Conservation (phyloP, 2,113 vertebrate species). For the Anhinga rufa region DNA sequence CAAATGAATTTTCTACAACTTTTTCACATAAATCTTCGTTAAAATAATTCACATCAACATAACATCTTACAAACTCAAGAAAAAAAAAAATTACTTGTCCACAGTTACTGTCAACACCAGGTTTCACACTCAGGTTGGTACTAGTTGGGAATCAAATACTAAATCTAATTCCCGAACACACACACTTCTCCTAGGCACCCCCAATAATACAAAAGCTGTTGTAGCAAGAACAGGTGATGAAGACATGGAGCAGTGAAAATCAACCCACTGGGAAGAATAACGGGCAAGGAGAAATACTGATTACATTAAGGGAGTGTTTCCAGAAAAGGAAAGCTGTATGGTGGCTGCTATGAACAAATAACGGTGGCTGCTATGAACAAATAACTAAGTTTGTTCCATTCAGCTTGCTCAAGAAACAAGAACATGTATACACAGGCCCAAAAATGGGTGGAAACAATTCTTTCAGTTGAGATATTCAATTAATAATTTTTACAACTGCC, state of each 20-base stretch:
- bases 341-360: not conserved
- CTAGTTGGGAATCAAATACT: not conserved
- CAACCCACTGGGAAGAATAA: not conserved
- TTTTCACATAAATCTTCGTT: not conserved
- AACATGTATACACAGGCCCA: not conserved
- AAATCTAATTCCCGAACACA: not conserved
- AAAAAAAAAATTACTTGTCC: not conserved
- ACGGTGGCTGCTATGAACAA: not conserved
- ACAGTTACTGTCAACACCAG: not conserved
- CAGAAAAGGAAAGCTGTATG: not conserved
- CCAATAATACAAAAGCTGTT: not conserved
- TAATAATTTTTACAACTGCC: not conserved
- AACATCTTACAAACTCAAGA: not conserved
- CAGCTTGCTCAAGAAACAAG: not conserved
- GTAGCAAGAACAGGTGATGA: not conserved
- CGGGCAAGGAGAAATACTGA: not conserved
- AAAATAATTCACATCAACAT: not conserved
- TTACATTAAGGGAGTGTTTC: not conserved
- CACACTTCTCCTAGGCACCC: not conserved
- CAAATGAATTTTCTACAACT: not conserved
- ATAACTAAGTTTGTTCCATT: not conserved
- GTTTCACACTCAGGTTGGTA: not conserved
- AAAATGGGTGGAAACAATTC: not conserved
- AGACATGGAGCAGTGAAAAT: not conserved
- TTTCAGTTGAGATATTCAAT: not conserved